These are phyloP conservation scores for Turnix velox DNA, from an alignment of 2,113 vertebrate genomes.

Conservation along the genomic window DNA sequence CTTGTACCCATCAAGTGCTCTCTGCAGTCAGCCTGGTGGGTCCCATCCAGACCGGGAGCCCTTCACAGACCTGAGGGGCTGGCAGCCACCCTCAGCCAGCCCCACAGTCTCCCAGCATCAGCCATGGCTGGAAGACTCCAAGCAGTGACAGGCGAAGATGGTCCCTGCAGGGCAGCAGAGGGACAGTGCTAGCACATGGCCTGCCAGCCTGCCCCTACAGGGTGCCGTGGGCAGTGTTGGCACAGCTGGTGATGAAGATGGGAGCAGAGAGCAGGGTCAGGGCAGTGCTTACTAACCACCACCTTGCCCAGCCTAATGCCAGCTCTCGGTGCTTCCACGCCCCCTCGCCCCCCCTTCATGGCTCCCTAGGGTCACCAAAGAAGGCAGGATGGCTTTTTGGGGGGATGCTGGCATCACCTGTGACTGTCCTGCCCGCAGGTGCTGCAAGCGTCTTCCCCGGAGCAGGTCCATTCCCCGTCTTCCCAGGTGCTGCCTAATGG, in stretches of 20 bases:
- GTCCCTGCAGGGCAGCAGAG: not conserved
- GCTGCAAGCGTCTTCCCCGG: slow-evolving; percentile 39
- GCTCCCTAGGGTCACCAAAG: rapidly evolving
- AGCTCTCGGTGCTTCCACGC: not conserved
- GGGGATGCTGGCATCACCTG: not conserved
- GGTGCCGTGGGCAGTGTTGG: not conserved
- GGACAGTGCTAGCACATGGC: not conserved
- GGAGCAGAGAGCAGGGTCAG: not conserved
- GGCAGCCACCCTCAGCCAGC: not conserved
- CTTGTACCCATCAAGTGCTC: not conserved
- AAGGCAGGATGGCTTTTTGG: not conserved
- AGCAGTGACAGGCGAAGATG: not conserved
- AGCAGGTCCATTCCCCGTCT: too few species aligned
- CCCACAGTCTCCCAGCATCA: not conserved
- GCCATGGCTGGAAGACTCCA: not conserved
- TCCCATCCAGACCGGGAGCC: not conserved
- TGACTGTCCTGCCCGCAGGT: not conserved
- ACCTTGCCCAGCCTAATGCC: not conserved
- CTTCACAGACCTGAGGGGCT: not conserved
- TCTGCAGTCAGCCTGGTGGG: not conserved
- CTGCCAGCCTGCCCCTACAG: not conserved
- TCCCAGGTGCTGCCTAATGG: slow-evolving; percentile 26
- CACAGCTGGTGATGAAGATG: too few species aligned
- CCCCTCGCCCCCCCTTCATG: rapidly evolving
- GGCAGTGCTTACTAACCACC: not conserved